These are phyloP conservation scores for Anastatus disparis DNA, from an alignment of 1,140 invertebrate species.

Conservation along the genomic window DNA sequence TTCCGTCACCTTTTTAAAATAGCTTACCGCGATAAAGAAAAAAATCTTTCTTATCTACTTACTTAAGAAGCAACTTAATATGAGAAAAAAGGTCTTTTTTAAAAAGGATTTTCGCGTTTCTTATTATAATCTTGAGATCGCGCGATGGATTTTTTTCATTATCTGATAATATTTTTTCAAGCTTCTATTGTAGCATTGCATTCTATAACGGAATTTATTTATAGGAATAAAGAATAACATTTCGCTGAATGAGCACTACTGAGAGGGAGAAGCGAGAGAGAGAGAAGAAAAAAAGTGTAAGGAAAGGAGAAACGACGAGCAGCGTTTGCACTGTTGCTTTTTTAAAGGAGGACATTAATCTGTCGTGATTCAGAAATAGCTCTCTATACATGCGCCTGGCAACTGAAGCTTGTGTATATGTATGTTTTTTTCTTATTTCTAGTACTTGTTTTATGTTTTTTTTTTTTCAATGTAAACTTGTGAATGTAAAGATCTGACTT, in stretches of 20 bases:
- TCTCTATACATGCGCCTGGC: background rate
- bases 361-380: constrained; percentile 39
- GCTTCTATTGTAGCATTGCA: too few relatives aligned
- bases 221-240: constrained; percentile 18
- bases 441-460: too few relatives aligned
- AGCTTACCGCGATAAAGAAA: too few relatives aligned
- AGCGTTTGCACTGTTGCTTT: constrained; percentile 28
- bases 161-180: constrained; percentile 5
- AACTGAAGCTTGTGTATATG: too few relatives aligned
- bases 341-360: constrained; percentile 41
- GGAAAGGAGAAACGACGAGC: background rate
- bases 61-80: background rate
- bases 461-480: too few relatives aligned
- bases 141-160: constrained; percentile 1
- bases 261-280: background rate
- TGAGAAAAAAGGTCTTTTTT: background rate
- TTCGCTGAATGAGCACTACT: background rate
- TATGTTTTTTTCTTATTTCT: too few relatives aligned
- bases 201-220: constrained; percentile 18
- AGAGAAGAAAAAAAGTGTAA: constrained; percentile 14
- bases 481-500: too few relatives aligned
- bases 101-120: background rate
- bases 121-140: background rate
- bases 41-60: too few relatives aligned
- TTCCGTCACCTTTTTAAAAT: too few relatives aligned